Evolutionary conservation across 2,113 vertebrate genomes (phyloP).

Genomic region (Theristicus caerulescens): DNA sequence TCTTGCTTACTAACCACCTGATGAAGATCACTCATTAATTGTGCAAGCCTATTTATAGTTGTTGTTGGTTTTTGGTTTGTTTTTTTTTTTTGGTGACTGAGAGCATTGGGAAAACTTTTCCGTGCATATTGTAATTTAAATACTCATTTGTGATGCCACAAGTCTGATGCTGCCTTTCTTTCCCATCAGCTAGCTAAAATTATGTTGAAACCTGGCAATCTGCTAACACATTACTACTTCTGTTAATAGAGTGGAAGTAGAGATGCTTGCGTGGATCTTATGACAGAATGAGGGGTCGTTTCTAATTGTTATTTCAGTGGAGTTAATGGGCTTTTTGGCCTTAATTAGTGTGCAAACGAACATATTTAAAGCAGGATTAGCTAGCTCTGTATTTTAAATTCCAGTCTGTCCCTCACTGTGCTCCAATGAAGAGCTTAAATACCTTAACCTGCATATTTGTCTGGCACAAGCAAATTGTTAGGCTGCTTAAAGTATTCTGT

Average conservation of each 20-base stretch:
- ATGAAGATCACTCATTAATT: background rate
- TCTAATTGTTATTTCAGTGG: background rate
- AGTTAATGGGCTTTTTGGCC: background rate
- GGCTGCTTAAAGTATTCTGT: background rate
- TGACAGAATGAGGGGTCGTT: background rate
- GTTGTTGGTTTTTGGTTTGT: background rate
- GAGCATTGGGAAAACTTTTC: background rate
- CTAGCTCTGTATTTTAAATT: background rate
- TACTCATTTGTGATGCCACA: fast-evolving
- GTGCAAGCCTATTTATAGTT: background rate
- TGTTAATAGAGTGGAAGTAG: background rate
- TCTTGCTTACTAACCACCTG: background rate
- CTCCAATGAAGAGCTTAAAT: background rate
- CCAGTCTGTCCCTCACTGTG: background rate
- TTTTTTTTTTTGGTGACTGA: background rate
- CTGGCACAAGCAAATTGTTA: background rate
- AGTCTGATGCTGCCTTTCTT: background rate
- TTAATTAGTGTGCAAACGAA: background rate
- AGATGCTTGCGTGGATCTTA: background rate
- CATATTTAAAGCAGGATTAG: background rate
- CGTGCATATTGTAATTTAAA: background rate
- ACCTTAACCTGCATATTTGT: background rate
- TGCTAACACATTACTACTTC: background rate
- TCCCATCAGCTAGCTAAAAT: background rate
- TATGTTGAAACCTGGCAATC: background rate